Evolutionary conservation across 2,888 invertebrate species (phyloP).

Genomic region (Clepsis dumicolana): DNA sequence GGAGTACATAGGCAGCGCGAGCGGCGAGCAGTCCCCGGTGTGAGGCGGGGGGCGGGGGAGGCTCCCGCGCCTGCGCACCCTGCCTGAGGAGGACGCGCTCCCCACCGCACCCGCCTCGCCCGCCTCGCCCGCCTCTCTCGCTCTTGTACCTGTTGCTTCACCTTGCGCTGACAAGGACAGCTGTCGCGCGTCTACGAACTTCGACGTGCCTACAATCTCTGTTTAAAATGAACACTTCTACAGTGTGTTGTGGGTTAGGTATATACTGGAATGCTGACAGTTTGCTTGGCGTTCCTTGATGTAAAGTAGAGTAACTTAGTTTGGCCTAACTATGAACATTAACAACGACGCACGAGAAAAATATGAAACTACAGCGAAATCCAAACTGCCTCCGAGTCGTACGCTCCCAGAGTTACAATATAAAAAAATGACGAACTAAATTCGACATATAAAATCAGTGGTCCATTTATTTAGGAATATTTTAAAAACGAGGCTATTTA

Average conservation of each 20-base stretch:
- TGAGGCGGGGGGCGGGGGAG: constrained; percentile 84
- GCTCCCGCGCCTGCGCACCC: constrained; percentile 78
- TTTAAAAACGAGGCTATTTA: no score
- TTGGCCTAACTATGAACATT: no score
- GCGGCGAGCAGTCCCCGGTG: constrained; percentile 82
- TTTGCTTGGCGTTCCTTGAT: neutral
- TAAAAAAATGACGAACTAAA: no score
- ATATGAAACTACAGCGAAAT: no score
- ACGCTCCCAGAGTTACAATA: no score
- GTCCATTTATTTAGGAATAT: no score
- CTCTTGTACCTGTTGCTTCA: constrained; percentile 31
- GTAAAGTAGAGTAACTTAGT: no score
- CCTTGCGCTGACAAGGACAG: constrained; percentile 33
- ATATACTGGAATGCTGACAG: neutral
- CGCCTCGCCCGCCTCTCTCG: constrained; percentile 57
- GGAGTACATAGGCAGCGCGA: constrained; percentile 82
- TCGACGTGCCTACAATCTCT: constrained; percentile 37
- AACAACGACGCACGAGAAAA: no score
- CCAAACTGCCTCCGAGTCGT: no score
- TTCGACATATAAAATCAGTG: no score
- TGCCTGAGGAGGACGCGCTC: constrained; percentile 75
- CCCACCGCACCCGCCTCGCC: constrained; percentile 66
- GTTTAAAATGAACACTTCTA: constrained; percentile 12
- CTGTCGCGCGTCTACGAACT: constrained; percentile 15
- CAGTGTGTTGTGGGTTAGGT: no score